Evolutionary conservation across 2,113 vertebrate species (phyloP).

Genomic region (Oncorhynchus clarkii): DNA sequence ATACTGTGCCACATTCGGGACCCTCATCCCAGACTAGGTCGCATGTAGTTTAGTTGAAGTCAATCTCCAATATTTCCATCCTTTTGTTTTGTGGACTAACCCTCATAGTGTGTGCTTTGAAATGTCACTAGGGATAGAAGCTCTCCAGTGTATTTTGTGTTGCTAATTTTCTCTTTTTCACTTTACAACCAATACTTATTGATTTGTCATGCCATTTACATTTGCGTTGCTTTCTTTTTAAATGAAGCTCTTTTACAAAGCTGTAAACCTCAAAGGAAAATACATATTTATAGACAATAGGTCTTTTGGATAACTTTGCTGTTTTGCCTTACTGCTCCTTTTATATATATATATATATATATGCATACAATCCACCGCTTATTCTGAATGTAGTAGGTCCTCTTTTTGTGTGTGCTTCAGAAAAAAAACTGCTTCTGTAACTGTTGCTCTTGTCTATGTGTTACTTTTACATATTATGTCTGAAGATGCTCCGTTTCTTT

Average conservation of each 20-base stretch:
- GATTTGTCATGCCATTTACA: constrained; percentile 44
- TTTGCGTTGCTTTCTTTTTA: constrained; percentile 27
- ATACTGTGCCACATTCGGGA: background rate
- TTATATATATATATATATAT: constrained; percentile 29
- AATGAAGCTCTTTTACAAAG: background rate
- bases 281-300: background rate
- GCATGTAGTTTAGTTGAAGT: constrained; percentile 11
- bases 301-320: constrained; percentile 26
- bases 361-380: constrained; percentile 40
- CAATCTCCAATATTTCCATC: constrained; percentile 56
- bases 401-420: constrained; percentile 38
- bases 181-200: constrained; percentile 3
- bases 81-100: constrained; percentile 68
- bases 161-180: constrained; percentile 27
- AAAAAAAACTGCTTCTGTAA: background rate
- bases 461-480: constrained; percentile 29
- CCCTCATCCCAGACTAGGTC: background rate
- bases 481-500: constrained; percentile 31
- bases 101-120: constrained; percentile 67
- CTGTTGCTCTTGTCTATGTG: constrained; percentile 38
- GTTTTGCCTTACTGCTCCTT: constrained; percentile 38
- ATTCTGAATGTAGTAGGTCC: constrained; percentile 32
- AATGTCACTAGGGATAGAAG: constrained; percentile 45
- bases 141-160: constrained; percentile 43
- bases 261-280: background rate